Conservation (phyloP, 2,113 vertebrate genomes). For the Grallaria varia region DNA sequence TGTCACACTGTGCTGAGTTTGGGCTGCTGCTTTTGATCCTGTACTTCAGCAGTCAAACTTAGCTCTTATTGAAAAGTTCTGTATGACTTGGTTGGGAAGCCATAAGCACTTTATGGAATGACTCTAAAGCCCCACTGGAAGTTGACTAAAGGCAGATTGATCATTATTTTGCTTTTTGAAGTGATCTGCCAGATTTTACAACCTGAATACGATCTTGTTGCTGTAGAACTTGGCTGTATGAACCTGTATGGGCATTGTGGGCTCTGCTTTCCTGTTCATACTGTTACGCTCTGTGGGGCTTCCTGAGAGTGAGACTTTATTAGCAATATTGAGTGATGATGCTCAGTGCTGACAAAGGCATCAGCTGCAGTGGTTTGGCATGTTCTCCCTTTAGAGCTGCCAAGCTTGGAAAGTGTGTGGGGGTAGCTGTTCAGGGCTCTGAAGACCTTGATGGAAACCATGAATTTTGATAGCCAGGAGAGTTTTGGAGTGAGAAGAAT, state of each 20-base stretch:
- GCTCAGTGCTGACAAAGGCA: background rate
- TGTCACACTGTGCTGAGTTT: background rate
- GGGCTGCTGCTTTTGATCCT: background rate
- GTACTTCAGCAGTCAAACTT: background rate
- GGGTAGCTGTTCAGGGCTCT: background rate
- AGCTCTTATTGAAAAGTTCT: background rate
- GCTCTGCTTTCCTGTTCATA: background rate
- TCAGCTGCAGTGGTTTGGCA: conserved; percentile 8
- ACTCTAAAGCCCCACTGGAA: background rate
- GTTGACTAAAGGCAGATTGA: background rate
- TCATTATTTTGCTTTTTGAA: background rate
- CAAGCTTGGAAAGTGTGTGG: background rate
- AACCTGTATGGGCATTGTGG: accelerated
- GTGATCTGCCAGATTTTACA: background rate
- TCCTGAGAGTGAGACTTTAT: background rate
- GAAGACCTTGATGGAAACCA: background rate
- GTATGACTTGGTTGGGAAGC: background rate
- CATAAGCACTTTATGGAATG: background rate
- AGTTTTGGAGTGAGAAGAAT: background rate
- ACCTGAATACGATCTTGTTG: background rate
- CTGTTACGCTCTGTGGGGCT: background rate
- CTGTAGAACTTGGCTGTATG: background rate
- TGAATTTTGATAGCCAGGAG: background rate
- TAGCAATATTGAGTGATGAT: background rate
- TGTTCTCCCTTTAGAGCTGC: background rate